A percentile compares a stretch with the other conserved stretches of the same genome.
These are phyloP conservation scores for Ascaphus truei DNA, from an alignment of 2,113 vertebrate species.

Conservation along the genomic window DNA sequence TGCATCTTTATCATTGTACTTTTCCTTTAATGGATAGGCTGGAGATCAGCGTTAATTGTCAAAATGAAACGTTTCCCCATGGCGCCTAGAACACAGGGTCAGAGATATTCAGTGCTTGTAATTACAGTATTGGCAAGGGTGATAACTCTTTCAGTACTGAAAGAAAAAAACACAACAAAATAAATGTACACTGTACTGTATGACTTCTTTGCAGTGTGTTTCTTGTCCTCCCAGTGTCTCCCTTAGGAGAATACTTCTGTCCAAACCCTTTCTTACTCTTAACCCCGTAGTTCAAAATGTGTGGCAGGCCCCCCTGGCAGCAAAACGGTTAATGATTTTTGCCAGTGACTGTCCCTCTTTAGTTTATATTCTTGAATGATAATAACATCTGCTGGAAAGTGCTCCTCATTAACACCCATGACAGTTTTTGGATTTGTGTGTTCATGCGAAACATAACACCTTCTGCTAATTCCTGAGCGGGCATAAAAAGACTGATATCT, in stretches of 20 bases:
- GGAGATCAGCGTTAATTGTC: not conserved
- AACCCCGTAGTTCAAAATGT: too few relatives aligned
- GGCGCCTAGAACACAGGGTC: not conserved
- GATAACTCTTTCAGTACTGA: not conserved
- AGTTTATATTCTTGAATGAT: not conserved
- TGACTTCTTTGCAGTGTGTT: too few relatives aligned
- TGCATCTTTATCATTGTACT: not conserved
- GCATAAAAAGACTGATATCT: not conserved
- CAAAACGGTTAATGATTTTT: too few relatives aligned
- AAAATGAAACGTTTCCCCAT: not conserved
- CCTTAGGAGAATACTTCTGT: too few relatives aligned
- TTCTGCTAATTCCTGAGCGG: not conserved
- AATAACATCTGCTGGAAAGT: not conserved
- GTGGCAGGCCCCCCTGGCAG: too few relatives aligned
- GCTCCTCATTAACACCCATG: not conserved
- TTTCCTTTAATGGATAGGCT: not conserved
- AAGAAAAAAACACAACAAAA: too few relatives aligned
- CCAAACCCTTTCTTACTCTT: too few relatives aligned
- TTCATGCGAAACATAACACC: not conserved
- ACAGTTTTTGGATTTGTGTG: not conserved
- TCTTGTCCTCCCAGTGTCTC: too few relatives aligned
- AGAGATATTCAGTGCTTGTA: not conserved
- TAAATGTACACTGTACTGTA: too few relatives aligned
- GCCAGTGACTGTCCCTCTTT: not conserved
- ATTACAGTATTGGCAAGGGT: not conserved